Conservation (phyloP, 2,888 invertebrate species). For the Meteorus cinctellus region DNA sequence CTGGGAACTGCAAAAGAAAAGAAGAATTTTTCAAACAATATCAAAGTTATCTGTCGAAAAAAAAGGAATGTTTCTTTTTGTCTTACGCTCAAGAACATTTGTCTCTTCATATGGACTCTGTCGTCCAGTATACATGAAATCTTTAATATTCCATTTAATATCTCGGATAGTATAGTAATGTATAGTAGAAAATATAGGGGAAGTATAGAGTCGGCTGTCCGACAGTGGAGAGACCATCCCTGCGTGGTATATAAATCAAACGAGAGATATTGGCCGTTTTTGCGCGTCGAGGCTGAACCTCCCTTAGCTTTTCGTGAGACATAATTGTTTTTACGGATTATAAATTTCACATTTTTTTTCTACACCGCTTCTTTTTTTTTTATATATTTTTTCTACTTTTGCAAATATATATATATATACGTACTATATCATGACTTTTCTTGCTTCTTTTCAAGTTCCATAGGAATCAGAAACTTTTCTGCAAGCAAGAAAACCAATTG, state of each 20-base stretch:
- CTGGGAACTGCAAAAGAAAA: background rate
- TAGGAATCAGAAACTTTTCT: slow-evolving; percentile 5
- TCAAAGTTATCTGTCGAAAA: background rate
- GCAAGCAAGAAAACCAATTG: slow-evolving; percentile 14
- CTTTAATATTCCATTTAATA: slow-evolving; percentile 72
- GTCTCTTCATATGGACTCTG: slow-evolving; percentile 47
- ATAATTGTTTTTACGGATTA: slow-evolving; percentile 73
- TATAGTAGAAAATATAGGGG: slow-evolving; percentile 5
- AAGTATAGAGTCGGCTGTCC: slow-evolving; percentile 46
- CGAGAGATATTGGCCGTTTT: slow-evolving; percentile 70
- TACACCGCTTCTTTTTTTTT: slow-evolving; percentile 24
- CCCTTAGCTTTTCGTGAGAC: slow-evolving; percentile 47
- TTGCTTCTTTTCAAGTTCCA: slow-evolving; percentile 9
- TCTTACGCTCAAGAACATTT: background rate
- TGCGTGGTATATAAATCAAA: slow-evolving; percentile 66
- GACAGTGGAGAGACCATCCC: slow-evolving; percentile 51
- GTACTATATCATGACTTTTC: slow-evolving; percentile 36
- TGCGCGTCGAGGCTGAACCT: slow-evolving; percentile 57
- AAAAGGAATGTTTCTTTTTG: slow-evolving; percentile 24
- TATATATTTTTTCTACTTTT: slow-evolving; percentile 14
- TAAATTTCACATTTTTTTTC: slow-evolving; percentile 64
- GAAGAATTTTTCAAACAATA: background rate
- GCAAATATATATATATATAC: too few relatives aligned
- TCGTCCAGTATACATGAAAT: slow-evolving; percentile 62
- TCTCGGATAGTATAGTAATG: slow-evolving; percentile 49